These are phyloP conservation scores for Gadus chalcogrammus DNA, from an alignment of 2,113 vertebrate genomes.

Conservation along the genomic window DNA sequence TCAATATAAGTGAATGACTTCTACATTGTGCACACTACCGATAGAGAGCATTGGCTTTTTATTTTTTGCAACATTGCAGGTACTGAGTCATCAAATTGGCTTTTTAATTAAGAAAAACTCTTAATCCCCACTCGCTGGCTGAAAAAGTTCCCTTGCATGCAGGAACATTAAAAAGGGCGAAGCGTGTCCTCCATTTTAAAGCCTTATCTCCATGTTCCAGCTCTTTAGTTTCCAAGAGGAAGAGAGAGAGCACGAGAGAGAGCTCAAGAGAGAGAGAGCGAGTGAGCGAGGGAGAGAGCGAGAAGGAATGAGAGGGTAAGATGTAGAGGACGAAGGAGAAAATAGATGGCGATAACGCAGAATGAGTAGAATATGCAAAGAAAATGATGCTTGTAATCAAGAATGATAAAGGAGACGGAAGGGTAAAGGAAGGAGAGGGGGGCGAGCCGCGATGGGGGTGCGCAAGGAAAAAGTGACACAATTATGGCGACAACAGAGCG, in stretches of 20 bases:
- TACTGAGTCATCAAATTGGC: constrained; percentile 68
- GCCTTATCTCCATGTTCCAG: constrained; percentile 68
- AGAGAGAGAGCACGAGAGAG: constrained; percentile 40
- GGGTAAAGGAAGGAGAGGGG: constrained; percentile 28
- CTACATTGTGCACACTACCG: not conserved
- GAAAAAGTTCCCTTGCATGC: constrained; percentile 37
- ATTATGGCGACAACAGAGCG: constrained; percentile 11
- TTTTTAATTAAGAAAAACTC: constrained; percentile 71
- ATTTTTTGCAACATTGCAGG: constrained; percentile 41
- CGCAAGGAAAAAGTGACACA: not conserved
- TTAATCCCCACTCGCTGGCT: constrained; percentile 63
- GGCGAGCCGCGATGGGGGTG: not conserved
- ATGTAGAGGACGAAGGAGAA: constrained; percentile 1
- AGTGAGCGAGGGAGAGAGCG: constrained; percentile 1
- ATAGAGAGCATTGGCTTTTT: not conserved
- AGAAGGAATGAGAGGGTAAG: not conserved
- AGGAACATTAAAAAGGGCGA: constrained; percentile 50
- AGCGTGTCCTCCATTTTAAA: constrained; percentile 66
- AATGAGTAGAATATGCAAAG: constrained; percentile 12
- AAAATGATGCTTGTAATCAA: constrained; percentile 41
- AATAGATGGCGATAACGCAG: constrained; percentile 17
- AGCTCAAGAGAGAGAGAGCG: constrained; percentile 42
- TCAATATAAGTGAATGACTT: too few species aligned
- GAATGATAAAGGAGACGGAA: constrained; percentile 51
- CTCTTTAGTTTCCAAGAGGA: constrained; percentile 60